These are phyloP conservation scores for Urocynchramus pylzowi DNA, from an alignment of 2,113 vertebrate species.

Conservation along the genomic window DNA sequence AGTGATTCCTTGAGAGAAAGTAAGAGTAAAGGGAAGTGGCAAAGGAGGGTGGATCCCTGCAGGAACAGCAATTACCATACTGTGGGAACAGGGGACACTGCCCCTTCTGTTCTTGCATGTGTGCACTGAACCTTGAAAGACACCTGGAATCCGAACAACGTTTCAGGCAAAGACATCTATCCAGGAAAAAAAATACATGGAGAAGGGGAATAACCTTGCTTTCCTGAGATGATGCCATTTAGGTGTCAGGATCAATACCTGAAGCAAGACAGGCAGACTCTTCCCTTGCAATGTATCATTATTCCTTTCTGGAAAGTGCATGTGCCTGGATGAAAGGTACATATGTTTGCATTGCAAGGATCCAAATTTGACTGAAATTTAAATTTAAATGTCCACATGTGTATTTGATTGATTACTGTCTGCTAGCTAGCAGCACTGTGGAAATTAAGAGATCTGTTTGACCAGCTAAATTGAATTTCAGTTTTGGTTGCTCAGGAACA, in stretches of 20 bases:
- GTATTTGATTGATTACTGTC: background rate
- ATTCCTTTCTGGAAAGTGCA: background rate
- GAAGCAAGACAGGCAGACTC: background rate
- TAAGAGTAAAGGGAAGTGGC: background rate
- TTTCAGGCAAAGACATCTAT: background rate
- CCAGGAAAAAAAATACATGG: background rate
- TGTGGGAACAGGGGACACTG: background rate
- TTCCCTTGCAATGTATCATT: background rate
- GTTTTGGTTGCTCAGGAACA: background rate
- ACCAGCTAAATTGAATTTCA: background rate
- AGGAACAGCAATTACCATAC: background rate
- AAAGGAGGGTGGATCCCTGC: background rate
- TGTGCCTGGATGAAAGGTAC: background rate
- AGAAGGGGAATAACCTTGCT: background rate
- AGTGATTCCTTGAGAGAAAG: background rate
- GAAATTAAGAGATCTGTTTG: background rate
- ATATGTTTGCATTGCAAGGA: background rate
- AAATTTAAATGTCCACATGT: background rate
- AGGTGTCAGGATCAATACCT: background rate
- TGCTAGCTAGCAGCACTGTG: background rate
- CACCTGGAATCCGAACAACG: background rate
- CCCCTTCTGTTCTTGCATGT: background rate
- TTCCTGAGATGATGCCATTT: background rate
- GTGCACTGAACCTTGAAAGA: background rate
- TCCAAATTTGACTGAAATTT: background rate